Conservation (phyloP, 2,797 vertebrate species). For the Periophthalmus magnuspinnatus region DNA sequence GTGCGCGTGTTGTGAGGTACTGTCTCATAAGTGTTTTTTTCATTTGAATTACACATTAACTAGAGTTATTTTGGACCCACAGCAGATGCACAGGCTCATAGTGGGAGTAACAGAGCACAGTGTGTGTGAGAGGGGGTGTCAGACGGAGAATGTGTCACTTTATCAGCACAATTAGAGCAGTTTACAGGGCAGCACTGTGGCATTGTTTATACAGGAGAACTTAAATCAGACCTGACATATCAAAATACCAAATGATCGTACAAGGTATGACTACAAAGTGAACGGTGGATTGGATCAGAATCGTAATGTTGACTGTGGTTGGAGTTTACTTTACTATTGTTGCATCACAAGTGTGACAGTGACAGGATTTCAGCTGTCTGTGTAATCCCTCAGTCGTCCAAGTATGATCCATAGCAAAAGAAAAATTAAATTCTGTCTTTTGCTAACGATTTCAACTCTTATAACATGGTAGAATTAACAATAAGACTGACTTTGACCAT, state of each 20-base stretch:
- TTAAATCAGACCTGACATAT: not conserved
- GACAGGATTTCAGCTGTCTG: too few species aligned
- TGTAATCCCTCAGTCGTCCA: too few species aligned
- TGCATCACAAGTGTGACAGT: too few species aligned
- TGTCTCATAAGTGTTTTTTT: conserved; percentile 33
- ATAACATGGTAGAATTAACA: too few species aligned
- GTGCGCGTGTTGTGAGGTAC: conserved; percentile 34
- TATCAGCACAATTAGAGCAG: conserved; percentile 47
- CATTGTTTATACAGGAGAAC: conserved; percentile 25
- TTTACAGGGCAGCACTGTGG: conserved; percentile 18
- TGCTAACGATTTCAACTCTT: too few species aligned
- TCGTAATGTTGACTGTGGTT: too few species aligned
- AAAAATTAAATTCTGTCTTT: too few species aligned
- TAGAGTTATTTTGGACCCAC: conserved; percentile 45
- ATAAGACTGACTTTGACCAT: too few species aligned
- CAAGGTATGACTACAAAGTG: not conserved
- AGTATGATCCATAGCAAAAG: too few species aligned
- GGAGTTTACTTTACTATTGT: too few species aligned
- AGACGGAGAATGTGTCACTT: conserved; percentile 42
- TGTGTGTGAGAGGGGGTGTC: conserved; percentile 18
- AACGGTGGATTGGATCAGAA: too few species aligned
- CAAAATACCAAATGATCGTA: not conserved
- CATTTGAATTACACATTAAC: conserved; percentile 1
- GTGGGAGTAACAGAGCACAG: conserved; percentile 11
- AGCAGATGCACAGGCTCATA: conserved; percentile 42